Conservation (phyloP, 2,113 vertebrate genomes). For the Pionites leucogaster region DNA sequence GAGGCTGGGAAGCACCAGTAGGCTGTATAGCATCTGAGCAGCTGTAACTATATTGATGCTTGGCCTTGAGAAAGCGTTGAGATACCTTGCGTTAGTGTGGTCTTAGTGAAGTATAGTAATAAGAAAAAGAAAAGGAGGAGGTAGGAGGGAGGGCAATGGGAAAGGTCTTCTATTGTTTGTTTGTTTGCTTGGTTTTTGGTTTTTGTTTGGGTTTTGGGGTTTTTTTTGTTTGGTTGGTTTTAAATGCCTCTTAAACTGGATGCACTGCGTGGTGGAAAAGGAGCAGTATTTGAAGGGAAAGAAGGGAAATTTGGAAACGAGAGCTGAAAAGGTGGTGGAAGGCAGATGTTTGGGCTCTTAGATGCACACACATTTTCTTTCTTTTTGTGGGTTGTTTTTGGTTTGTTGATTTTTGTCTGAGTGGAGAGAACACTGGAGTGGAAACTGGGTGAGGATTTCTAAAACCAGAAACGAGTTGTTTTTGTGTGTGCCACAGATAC, state of each 20-base stretch:
- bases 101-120: not conserved
- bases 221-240: not conserved
- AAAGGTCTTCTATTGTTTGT: no score
- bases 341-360: not conserved
- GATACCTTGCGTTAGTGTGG: not conserved
- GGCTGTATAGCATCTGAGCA: not conserved
- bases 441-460: not conserved
- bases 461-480: not conserved
- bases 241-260: not conserved
- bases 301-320: not conserved
- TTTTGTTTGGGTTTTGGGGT: not conserved
- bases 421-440: not conserved
- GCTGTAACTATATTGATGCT: not conserved
- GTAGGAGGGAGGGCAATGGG: not conserved
- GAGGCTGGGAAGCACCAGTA: not conserved
- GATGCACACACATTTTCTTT: not conserved
- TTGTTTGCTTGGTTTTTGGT: no score
- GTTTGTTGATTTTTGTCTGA: not conserved
- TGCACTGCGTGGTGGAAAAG: not conserved
- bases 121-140: not conserved
- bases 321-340: not conserved
- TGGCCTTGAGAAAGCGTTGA: not conserved
- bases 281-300: not conserved
- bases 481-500: not conserved
- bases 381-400: no score